Percentiles rank a stretch among this genome's conserved stretches.
Conservation (phyloP, 2,113 vertebrate species). For the Gnathonemus longibarbis region DNA sequence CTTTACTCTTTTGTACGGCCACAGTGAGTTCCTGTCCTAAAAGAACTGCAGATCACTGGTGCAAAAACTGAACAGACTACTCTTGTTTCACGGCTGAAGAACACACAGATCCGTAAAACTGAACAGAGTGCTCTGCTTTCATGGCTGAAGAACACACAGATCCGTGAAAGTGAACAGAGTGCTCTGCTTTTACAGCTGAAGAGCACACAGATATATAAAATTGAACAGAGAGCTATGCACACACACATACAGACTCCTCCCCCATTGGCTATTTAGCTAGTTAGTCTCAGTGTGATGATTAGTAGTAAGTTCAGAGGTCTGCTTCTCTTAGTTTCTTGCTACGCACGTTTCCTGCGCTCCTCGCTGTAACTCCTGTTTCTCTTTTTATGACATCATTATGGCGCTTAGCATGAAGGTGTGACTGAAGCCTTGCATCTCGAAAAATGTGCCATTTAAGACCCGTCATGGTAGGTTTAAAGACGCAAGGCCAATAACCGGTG, state of each 20-base stretch:
- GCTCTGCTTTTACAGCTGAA: background rate
- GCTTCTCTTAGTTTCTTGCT: background rate
- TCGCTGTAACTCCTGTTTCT: background rate
- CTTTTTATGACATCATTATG: background rate
- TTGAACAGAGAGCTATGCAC: background rate
- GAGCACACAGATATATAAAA: background rate
- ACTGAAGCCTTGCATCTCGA: background rate
- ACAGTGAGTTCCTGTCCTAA: background rate
- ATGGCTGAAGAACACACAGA: background rate
- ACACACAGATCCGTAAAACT: background rate
- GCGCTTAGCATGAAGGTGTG: background rate
- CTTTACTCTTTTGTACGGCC: background rate
- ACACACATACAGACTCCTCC: background rate
- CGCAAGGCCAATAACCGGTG: background rate
- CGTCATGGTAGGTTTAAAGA: background rate
- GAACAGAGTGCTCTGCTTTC: background rate
- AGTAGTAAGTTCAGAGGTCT: background rate
- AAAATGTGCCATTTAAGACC: background rate
- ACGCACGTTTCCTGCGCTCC: background rate
- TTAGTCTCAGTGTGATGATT: background rate
- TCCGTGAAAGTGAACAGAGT: background rate
- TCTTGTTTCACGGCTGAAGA: background rate
- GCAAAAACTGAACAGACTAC: background rate
- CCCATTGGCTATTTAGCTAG: background rate
- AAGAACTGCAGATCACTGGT: background rate